Conservation (phyloP, 2,888 invertebrate genomes). For the Acronicta aceris region DNA sequence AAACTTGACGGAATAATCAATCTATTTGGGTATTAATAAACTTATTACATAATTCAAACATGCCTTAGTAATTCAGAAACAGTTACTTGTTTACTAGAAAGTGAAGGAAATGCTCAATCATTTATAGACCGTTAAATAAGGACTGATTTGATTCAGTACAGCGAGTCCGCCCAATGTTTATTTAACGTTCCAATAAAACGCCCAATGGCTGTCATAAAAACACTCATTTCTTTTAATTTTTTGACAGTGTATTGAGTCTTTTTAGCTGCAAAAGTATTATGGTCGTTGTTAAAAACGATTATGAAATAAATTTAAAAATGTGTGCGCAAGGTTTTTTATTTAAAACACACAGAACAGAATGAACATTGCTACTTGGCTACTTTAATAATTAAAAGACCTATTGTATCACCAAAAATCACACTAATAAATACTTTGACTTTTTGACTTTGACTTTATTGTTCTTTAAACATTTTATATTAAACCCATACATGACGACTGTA, state of each 20-base stretch:
- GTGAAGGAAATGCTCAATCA: constrained; percentile 24
- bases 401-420: too few species aligned
- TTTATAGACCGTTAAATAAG: constrained; percentile 39
- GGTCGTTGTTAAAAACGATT: not conserved
- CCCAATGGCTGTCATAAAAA: constrained; percentile 52
- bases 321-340: too few species aligned
- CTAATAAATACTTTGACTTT: too few species aligned
- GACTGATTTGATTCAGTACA: constrained; percentile 43
- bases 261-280: not conserved
- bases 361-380: too few species aligned
- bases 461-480: too few species aligned
- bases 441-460: too few species aligned
- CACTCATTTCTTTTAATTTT: constrained; percentile 11
- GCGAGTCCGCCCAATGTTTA: constrained; percentile 37
- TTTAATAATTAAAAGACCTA: too few species aligned
- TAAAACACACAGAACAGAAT: too few species aligned
- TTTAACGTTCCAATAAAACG: constrained; percentile 57
- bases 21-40: constrained; percentile 21
- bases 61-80: constrained; percentile 11
- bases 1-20: constrained; percentile 27
- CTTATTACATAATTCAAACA: constrained; percentile 19
- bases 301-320: not conserved
- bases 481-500: too few species aligned
- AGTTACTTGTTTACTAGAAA: constrained; percentile 13
- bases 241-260: not conserved